Conservation (phyloP, 2,888 invertebrate genomes). For the Lasioglossum marginatum region DNA sequence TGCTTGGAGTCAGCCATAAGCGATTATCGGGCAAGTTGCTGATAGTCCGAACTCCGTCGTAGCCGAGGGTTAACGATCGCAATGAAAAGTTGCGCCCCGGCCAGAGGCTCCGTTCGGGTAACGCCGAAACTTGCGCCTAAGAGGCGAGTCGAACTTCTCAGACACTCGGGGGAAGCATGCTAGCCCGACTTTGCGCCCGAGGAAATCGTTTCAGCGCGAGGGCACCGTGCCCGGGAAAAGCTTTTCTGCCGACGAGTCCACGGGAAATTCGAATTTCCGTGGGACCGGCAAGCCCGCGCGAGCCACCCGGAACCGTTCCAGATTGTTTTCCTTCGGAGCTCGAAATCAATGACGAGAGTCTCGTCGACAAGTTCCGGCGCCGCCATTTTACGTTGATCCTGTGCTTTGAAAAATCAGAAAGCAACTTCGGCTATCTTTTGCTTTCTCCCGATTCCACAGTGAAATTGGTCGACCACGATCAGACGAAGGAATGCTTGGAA, state of each 20-base stretch:
- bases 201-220: conserved; percentile 19
- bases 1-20: not conserved
- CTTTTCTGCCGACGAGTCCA: conserved; percentile 10
- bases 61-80: conserved; percentile 36
- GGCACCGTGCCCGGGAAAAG: not conserved
- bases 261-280: conserved; percentile 44
- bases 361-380: not conserved
- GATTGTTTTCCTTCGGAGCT: not conserved
- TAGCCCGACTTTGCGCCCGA: conserved; percentile 1
- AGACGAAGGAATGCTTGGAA: not conserved
- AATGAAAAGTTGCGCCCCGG: conserved; percentile 34
- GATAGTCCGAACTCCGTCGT: not conserved
- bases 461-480: not conserved
- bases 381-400: not conserved
- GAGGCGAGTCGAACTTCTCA: conserved; percentile 44
- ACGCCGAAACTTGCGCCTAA: conserved; percentile 29
- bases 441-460: not conserved
- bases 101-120: conserved; percentile 9
- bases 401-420: not conserved
- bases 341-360: not conserved
- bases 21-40: not conserved
- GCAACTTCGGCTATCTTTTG: not conserved
- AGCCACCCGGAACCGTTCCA: not conserved
- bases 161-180: conserved; percentile 27
- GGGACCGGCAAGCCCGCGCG: not conserved